phyloP scores from a whole-genome alignment of 1,140 invertebrate genomes.

The Nasonia longicornis region DNA sequence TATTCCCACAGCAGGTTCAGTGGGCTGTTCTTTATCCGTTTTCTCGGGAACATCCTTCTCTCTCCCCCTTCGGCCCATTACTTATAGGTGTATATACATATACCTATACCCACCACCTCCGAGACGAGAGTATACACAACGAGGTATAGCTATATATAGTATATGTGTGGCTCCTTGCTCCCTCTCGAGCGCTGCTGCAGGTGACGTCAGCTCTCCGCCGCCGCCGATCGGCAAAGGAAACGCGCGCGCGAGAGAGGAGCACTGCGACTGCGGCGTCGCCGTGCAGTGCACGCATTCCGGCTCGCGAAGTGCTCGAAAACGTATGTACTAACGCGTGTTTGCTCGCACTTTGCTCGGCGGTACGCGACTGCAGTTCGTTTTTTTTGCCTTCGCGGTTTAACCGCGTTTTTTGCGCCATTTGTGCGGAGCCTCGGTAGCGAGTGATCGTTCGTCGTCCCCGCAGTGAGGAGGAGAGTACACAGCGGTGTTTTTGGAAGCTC shows the following conservation, averaged over 20 bases:
- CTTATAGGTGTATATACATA: background rate
- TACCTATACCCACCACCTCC: background rate
- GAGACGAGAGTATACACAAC: background rate
- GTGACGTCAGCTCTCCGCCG: slow-evolving; percentile 7
- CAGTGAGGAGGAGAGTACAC: too few species aligned
- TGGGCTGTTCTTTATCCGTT: background rate
- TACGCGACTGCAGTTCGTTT: background rate
- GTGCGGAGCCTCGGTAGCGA: background rate
- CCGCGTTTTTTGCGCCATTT: background rate
- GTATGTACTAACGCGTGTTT: background rate
- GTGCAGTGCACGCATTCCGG: background rate
- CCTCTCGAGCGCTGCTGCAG: background rate
- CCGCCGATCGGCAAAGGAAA: slow-evolving; percentile 13
- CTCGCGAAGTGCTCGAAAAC: background rate
- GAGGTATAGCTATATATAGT: background rate
- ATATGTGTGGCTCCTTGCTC: background rate
- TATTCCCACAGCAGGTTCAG: slow-evolving; percentile 26
- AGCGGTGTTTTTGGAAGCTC: too few species aligned
- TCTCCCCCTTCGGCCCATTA: background rate
- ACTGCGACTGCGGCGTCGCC: background rate
- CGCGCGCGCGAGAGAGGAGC: background rate
- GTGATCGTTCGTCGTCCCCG: background rate
- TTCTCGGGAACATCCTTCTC: slow-evolving; percentile 23
- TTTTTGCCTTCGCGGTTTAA: background rate
- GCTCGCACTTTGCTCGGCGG: background rate